Evolutionary conservation across 53 echinoderm and acorn worm genomes (phyloP).

Genomic region (Antedon mediterranea): DNA sequence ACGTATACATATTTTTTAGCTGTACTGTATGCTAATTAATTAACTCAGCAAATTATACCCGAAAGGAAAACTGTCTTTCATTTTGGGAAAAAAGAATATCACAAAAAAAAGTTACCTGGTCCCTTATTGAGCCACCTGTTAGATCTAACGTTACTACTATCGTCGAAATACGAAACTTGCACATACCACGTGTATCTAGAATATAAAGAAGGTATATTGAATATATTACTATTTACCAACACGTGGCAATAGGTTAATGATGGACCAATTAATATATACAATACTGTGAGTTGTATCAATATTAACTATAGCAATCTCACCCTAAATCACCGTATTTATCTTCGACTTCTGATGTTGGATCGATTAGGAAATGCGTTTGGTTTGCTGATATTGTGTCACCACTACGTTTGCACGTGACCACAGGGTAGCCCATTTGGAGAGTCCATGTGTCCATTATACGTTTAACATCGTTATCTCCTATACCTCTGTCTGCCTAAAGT

Average conservation of each 20-base stretch:
- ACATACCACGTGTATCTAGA: slow-evolving; percentile 6
- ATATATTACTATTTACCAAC: too few species aligned
- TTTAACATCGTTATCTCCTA: slow-evolving; percentile 53
- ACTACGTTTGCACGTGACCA: slow-evolving; percentile 29
- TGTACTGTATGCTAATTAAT: too few species aligned
- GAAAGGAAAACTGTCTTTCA: too few species aligned
- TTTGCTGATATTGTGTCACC: slow-evolving; percentile 18
- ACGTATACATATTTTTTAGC: too few species aligned
- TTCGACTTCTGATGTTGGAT: slow-evolving; percentile 37
- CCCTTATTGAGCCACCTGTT: neutral
- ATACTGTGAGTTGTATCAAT: too few species aligned
- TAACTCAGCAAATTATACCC: too few species aligned
- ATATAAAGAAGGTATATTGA: too few species aligned
- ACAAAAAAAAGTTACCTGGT: neutral
- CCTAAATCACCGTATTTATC: slow-evolving; percentile 58
- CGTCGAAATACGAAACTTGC: neutral
- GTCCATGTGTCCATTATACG: slow-evolving; percentile 94
- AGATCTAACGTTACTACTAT: neutral
- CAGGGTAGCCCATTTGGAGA: slow-evolving; percentile 86
- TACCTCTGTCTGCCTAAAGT: slow-evolving; percentile 31
- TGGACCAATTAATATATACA: too few species aligned
- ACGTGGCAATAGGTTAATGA: too few species aligned
- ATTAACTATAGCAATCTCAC: slow-evolving; percentile 44
- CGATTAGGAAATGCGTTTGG: slow-evolving; percentile 71
- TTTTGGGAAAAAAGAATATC: too few species aligned